phyloP scores from a whole-genome alignment of 2,888 invertebrate genomes.

The Drosophila mimetica region DNA sequence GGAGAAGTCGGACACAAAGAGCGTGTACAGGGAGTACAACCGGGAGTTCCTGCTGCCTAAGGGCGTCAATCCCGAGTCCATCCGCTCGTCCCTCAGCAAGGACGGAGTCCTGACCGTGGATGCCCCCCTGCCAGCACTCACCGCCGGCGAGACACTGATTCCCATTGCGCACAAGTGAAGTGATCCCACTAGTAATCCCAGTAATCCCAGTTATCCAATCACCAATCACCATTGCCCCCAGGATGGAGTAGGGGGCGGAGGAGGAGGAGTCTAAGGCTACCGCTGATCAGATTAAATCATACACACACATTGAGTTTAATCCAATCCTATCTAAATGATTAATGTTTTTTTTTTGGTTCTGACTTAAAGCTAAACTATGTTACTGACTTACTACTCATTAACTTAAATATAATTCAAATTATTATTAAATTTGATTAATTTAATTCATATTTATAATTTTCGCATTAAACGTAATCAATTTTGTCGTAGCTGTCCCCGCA shows the following conservation, averaged over 20 bases:
- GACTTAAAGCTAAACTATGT: conserved; percentile 65
- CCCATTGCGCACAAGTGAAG: conserved; percentile 84
- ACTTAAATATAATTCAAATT: conserved; percentile 78
- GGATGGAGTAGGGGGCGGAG: not conserved
- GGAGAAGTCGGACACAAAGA: conserved; percentile 98
- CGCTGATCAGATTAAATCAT: conserved; percentile 25
- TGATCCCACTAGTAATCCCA: not conserved
- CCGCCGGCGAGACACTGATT: conserved; percentile 84
- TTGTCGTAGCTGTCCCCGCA: conserved; percentile 55
- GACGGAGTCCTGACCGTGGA: conserved; percentile 98
- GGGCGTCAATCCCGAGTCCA: conserved; percentile 97
- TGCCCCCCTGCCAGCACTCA: conserved; percentile 94
- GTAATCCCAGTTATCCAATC: not conserved
- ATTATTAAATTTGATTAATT: conserved; percentile 79
- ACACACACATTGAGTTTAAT: conserved; percentile 22
- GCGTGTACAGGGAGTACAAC: conserved; percentile 99
- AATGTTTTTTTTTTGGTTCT: conserved; percentile 52
- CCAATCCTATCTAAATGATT: conserved; percentile 29
- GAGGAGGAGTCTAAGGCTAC: conserved; percentile 13
- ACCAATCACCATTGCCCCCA: conserved; percentile 11
- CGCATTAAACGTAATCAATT: conserved; percentile 76
- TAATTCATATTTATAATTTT: conserved; percentile 79
- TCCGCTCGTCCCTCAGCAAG: conserved; percentile 97
- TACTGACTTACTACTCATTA: conserved; percentile 80
- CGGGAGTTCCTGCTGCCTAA: conserved; percentile 98